These are phyloP conservation scores for Butorides virescens DNA, from an alignment of 2,113 vertebrate species.

Conservation along the genomic window DNA sequence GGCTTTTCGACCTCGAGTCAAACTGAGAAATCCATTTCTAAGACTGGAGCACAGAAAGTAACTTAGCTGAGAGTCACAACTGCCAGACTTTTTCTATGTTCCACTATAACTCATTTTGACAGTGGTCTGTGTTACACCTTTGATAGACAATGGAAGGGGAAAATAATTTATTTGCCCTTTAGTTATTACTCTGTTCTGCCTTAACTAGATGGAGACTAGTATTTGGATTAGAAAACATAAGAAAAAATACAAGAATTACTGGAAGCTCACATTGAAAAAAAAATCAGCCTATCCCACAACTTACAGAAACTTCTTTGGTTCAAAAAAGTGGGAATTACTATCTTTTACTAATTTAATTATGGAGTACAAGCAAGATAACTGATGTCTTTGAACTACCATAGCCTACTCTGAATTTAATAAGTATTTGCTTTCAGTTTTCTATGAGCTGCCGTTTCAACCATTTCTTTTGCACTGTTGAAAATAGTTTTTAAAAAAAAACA, in stretches of 20 bases:
- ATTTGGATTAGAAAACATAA: background rate
- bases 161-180: background rate
- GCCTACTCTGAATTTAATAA: background rate
- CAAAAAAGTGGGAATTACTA: background rate
- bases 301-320: background rate
- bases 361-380: background rate
- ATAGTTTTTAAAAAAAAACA: background rate
- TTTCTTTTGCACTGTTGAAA: background rate
- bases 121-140: background rate
- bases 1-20: background rate
- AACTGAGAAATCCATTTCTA: background rate
- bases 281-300: background rate
- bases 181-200: constrained; percentile 9
- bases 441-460: background rate
- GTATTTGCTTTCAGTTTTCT: background rate
- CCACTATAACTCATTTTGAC: background rate
- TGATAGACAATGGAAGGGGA: background rate
- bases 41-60: background rate
- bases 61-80: background rate
- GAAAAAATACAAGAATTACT: background rate
- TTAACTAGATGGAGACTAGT: constrained; percentile 6
- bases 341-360: background rate
- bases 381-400: background rate
- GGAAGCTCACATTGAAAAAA: background rate
- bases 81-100: background rate